Evolutionary conservation across 2,888 invertebrate species (phyloP).

Genomic region (Allygus modestus): DNA sequence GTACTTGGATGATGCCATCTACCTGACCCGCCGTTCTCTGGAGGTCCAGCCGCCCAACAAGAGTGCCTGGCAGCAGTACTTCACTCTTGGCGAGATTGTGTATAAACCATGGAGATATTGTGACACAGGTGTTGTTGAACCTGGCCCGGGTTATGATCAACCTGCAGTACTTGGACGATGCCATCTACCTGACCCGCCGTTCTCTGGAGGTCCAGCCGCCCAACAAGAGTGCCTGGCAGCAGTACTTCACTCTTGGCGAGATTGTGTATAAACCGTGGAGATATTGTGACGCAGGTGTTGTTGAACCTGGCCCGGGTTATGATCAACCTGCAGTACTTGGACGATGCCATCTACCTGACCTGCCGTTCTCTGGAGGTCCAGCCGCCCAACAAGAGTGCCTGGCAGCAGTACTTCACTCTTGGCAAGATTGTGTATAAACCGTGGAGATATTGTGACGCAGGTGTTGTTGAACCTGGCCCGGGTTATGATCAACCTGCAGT

Average conservation of each 20-base stretch:
- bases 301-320: constrained; percentile 4
- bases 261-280: no score
- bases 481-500: constrained; percentile 83
- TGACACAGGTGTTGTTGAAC: constrained; percentile 21
- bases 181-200: constrained; percentile 90
- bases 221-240: constrained; percentile 93
- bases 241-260: constrained; percentile 94
- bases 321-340: constrained; percentile 90
- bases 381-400: constrained; percentile 90
- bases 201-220: constrained; percentile 91
- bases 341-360: constrained; percentile 93
- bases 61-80: constrained; percentile 94
- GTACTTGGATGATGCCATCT: constrained; percentile 94
- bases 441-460: no score
- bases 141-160: constrained; percentile 76
- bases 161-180: constrained; percentile 93
- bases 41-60: constrained; percentile 91
- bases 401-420: constrained; percentile 94
- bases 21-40: constrained; percentile 89
- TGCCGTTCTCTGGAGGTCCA: constrained; percentile 91
- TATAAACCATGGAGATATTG: no score
- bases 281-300: constrained; percentile 12
- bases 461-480: constrained; percentile 16
- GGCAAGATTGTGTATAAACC: no score
- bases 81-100: constrained; percentile 94